phyloP scores from a whole-genome alignment of 2,797 vertebrate genomes.

The Clarias pachynema region DNA sequence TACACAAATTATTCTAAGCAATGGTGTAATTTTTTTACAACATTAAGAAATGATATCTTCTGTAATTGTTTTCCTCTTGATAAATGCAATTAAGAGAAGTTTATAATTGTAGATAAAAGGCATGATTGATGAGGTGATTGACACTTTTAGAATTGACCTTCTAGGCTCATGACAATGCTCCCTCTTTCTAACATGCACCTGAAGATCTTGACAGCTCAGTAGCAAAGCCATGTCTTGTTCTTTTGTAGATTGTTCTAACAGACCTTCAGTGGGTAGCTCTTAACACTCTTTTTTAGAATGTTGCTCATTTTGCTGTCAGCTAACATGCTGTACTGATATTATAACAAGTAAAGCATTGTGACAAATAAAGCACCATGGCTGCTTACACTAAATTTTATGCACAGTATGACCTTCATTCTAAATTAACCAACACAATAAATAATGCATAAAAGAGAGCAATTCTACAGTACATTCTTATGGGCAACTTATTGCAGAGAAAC shows the following conservation, averaged over 20 bases:
- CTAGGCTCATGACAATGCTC: not conserved
- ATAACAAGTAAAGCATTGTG: not conserved
- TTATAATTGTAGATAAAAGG: not conserved
- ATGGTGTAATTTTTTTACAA: not conserved
- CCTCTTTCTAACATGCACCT: not conserved
- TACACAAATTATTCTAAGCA: too few species aligned
- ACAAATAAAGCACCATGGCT: not conserved
- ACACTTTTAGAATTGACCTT: not conserved
- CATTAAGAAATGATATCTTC: not conserved
- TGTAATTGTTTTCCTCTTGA: not conserved
- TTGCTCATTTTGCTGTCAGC: not conserved
- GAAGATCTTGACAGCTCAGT: not conserved
- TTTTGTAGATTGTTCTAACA: not conserved
- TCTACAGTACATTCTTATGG: too few species aligned
- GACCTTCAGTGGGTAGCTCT: not conserved
- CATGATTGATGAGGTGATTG: not conserved
- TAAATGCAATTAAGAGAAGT: not conserved
- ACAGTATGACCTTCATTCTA: too few species aligned
- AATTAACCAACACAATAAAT: too few species aligned
- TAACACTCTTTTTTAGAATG: not conserved
- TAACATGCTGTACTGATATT: not conserved
- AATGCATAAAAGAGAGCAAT: too few species aligned
- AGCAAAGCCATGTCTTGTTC: not conserved
- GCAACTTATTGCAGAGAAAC: too few species aligned
- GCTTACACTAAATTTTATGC: not conserved